Base-by-base conservation (phyloP, 2,888 invertebrate species). In the Itoplectis maculator region DNA sequence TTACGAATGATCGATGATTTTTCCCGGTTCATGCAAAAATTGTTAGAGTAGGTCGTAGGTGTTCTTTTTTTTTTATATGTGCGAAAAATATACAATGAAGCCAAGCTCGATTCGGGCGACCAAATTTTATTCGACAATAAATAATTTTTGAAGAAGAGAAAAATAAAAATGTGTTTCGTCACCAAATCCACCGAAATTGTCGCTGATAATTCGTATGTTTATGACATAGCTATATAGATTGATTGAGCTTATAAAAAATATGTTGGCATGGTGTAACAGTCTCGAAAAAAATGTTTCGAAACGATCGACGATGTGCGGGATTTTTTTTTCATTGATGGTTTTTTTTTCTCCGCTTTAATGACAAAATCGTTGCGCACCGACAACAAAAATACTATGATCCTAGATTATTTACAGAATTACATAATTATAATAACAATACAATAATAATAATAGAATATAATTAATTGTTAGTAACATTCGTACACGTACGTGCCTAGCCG, bases 391-490 rank as follows among this genome's bases (percentile, higher is more conserved):
- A 79, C 49, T 76, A 49, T 51, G n/a, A 75, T 65, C 13, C 75
- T 81, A 77, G 65, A 85, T 85, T 85, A 86, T 86, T 85, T 85
- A 85, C 85, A 86, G 69, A 78, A 84, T 82, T 83, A 80, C 74
- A 81, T 74, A 77, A 75, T 78, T 66, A 76, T 69, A 65, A 75
- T 75, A 63, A 73, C 51, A 63, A 78, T 73, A 45, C 65, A 75
- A 79, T 72, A 74, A 78, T 77, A n/a, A 84, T 76, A 73, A 61
- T 79, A 73, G 15, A 59, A 59, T 35, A 73, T 65, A 81, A 81
- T 84, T 79, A n/a, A 81, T 66, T 80, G 79, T 79, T 77, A 79
- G 82, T 79, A 61, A 79, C 70, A 79, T 70, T 70, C 66, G 63
- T 65, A 69, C 49, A 61, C 76, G 51, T 54, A 49, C 68, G 68